Base-by-base conservation (phyloP, 1,140 invertebrate genomes). In the Pseudomyrmex flavicornis region DNA sequence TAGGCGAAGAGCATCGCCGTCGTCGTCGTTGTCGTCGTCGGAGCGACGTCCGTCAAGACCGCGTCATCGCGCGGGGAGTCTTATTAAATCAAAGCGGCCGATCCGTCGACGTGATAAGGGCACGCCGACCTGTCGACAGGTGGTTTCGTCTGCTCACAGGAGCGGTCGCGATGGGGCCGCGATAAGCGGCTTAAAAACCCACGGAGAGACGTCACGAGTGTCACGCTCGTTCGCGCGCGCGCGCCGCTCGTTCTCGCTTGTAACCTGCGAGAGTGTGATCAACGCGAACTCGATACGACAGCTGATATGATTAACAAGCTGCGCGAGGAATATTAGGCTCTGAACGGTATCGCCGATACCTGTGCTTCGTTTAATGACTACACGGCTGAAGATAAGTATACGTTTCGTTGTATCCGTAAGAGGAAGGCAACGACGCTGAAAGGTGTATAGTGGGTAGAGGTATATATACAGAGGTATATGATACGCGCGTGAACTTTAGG, bases 21-120 rank as follows among this genome's bases (percentile, higher is more conserved):
- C 77, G 46, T 62, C 44, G 66, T 15, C 26, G 46, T 48, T 44
- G 73, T 9, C 13, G 20, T 26, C 46, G 5, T 8, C 20, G 54
- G n/a, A 35, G 75, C 66, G 50, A 66, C 84, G 87, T 82, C 75
- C 86, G 88, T 89, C 90, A 82, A 70, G 84, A 83, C 87, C 89
- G 84, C 88, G 89, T 91, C 90, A 90, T 90, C 82, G 58, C 74
- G 58, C 54, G 76, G 83, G 72, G 58, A 74, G 83, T 85, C 85
- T 87, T 89, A 90, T 90, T 90, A 89, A 90, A 90, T 90, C 89
- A 90, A 90, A 87, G 80, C 44, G 58, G 65, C 22, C 63, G 89
- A 90, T 90, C 85, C 35, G 35, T 35, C 35, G 35, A 35, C 35
- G 35, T 35, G 35, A 35, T 35, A 35, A 35, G 35, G 35, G 35